Evolutionary conservation across 2,888 invertebrate genomes (phyloP).

Genomic region (Clistopyga incitator): DNA sequence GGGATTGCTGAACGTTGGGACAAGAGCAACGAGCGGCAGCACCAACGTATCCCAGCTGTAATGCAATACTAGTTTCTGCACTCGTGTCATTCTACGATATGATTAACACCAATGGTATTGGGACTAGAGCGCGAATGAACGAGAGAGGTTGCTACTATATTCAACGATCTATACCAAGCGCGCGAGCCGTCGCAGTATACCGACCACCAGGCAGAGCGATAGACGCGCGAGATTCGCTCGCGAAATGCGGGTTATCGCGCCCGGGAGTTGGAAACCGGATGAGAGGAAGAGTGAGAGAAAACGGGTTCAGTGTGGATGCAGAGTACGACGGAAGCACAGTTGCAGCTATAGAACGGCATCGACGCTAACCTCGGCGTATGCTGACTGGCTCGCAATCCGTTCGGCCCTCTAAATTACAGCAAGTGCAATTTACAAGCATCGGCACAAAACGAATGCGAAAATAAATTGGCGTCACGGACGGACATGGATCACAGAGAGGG

Average conservation of each 20-base stretch:
- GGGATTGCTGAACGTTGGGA: slow-evolving; percentile 28
- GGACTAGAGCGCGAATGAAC: slow-evolving; percentile 33
- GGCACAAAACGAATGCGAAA: slow-evolving; percentile 79
- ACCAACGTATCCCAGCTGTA: slow-evolving; percentile 59
- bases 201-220: slow-evolving; percentile 32
- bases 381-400: slow-evolving; percentile 77
- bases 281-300: slow-evolving; percentile 20
- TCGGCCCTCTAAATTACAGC: slow-evolving; percentile 76
- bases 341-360: slow-evolving; percentile 36
- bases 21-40: slow-evolving; percentile 5
- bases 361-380: slow-evolving; percentile 68
- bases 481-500: slow-evolving; percentile 70
- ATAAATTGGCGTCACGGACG: slow-evolving; percentile 79
- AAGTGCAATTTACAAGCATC: slow-evolving; percentile 78
- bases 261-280: slow-evolving; percentile 38
- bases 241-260: slow-evolving; percentile 63
- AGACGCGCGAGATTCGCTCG: slow-evolving; percentile 44
- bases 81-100: slow-evolving; percentile 71
- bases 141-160: slow-evolving; percentile 10
- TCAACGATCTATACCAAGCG: background rate
- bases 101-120: slow-evolving; percentile 73
- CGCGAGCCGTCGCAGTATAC: slow-evolving; percentile 1
- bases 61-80: slow-evolving; percentile 62
- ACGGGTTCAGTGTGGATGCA: slow-evolving; percentile 15
- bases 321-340: slow-evolving; percentile 20